Conservation (phyloP, 2,888 invertebrate genomes). For the Xestia ashworthii region DNA sequence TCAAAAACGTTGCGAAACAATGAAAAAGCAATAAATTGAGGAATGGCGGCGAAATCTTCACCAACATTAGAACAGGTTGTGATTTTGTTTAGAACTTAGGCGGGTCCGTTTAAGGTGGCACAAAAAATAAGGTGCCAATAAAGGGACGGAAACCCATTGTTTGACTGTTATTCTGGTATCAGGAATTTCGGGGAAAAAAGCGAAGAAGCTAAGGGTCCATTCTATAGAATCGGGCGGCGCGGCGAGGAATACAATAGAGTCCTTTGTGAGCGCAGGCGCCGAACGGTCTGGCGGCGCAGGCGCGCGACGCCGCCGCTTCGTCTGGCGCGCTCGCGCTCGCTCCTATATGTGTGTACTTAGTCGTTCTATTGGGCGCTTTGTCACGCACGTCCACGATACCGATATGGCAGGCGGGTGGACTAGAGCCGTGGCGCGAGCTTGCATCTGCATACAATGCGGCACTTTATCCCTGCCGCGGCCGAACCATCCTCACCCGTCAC, state of each 20-base stretch:
- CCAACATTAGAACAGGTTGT: slow-evolving; percentile 86
- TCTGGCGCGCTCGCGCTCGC: slow-evolving; percentile 73
- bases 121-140: slow-evolving; percentile 91
- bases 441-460: slow-evolving; percentile 77
- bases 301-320: slow-evolving; percentile 74
- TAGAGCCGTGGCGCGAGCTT: slow-evolving; percentile 67
- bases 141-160: slow-evolving; percentile 91
- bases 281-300: slow-evolving; percentile 83
- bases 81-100: slow-evolving; percentile 84
- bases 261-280: slow-evolving; percentile 89
- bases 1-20: slow-evolving; percentile 59
- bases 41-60: slow-evolving; percentile 71
- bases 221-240: slow-evolving; percentile 82
- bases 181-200: slow-evolving; percentile 86
- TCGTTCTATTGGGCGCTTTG: slow-evolving; percentile 58
- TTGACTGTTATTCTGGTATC: slow-evolving; percentile 88
- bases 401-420: slow-evolving; percentile 58
- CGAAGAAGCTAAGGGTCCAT: slow-evolving; percentile 82
- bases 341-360: slow-evolving; percentile 36
- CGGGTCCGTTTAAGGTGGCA: slow-evolving; percentile 84
- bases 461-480: slow-evolving; percentile 53
- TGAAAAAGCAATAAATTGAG: slow-evolving; percentile 66
- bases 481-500: slow-evolving; percentile 30
- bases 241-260: slow-evolving; percentile 85
- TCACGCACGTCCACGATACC: slow-evolving; percentile 66